Conservation (phyloP, 1,140 invertebrate species). For the Drosophila orena region DNA sequence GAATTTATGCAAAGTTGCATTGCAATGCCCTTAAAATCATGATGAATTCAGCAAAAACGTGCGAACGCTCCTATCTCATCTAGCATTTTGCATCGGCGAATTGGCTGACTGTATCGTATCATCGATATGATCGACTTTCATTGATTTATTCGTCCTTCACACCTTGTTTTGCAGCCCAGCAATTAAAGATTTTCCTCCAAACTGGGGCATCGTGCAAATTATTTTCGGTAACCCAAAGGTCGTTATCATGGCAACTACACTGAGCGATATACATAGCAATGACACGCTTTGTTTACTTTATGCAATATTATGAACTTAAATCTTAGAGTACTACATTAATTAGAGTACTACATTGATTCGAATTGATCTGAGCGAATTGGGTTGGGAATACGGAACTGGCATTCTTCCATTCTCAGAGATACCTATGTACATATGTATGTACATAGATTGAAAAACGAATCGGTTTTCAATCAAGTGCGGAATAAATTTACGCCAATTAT, state of each 20-base stretch:
- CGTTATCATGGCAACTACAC: slow-evolving; percentile 1
- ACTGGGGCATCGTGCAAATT: slow-evolving; percentile 43
- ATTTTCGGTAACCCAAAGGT: slow-evolving; percentile 20
- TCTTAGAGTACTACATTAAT: not conserved
- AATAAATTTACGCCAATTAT: slow-evolving; percentile 71
- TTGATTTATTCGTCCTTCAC: slow-evolving; percentile 45
- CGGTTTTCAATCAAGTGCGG: slow-evolving; percentile 63
- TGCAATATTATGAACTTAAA: not conserved
- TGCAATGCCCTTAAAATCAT: no score
- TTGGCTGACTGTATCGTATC: not conserved
- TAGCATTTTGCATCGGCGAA: not conserved
- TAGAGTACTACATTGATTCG: not conserved
- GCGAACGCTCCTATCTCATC: not conserved
- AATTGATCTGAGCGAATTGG: not conserved
- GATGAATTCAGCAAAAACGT: not conserved
- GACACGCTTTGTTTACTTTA: not conserved
- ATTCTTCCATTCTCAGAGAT: not conserved
- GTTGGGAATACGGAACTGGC: not conserved
- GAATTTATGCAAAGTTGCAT: no score
- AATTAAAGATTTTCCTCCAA: slow-evolving; percentile 22
- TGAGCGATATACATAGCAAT: not conserved
- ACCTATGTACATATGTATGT: no score
- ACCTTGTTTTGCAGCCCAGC: slow-evolving; percentile 25
- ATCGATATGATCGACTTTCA: slow-evolving; percentile 9
- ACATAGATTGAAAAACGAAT: slow-evolving; percentile 13